A percentile compares a stretch with the other conserved stretches of the same genome.
Evolutionary conservation across 2,113 vertebrate genomes (phyloP).

Genomic region (Apeltes quadracus): DNA sequence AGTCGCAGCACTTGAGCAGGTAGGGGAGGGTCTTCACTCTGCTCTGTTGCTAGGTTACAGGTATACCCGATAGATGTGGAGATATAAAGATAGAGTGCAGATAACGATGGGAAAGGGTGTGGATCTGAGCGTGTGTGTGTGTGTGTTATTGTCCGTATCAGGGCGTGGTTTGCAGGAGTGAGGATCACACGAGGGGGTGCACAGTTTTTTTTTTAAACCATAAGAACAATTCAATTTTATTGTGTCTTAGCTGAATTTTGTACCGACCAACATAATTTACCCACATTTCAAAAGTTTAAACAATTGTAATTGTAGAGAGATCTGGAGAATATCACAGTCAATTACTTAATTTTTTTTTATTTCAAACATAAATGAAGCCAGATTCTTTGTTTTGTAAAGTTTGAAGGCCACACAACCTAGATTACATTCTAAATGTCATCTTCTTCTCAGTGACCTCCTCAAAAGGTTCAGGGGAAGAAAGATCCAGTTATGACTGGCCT

Average conservation of each 20-base stretch:
- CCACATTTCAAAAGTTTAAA: constrained; percentile 27
- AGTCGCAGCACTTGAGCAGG: constrained; percentile 73
- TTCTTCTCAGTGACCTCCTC: background rate
- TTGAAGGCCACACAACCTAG: background rate
- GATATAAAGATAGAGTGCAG: constrained; percentile 78
- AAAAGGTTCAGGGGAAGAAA: constrained; percentile 19
- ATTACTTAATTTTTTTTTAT: background rate
- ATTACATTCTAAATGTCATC: background rate
- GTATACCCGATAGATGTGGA: constrained; percentile 81
- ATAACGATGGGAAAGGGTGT: constrained; percentile 70
- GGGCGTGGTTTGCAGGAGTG: constrained; percentile 44
- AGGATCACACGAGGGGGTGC: constrained; percentile 39
- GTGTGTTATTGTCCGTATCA: constrained; percentile 34
- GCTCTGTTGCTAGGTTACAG: constrained; percentile 87
- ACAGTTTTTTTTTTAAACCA: too few species aligned
- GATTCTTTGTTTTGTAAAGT: background rate
- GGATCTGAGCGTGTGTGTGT: constrained; percentile 15
- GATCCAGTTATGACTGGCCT: constrained; percentile 25
- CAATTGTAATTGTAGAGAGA: constrained; percentile 18
- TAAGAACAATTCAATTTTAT: constrained; percentile 18
- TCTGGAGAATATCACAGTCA: background rate
- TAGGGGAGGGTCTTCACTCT: constrained; percentile 76
- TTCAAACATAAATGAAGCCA: background rate
- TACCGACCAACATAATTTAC: constrained; percentile 35
- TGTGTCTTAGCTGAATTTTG: constrained; percentile 4